Evolutionary conservation across 2,797 vertebrate genomes (phyloP), one percentile per base, ranked within the genome.

Genomic region (Tamandua tetradactyla): DNA sequence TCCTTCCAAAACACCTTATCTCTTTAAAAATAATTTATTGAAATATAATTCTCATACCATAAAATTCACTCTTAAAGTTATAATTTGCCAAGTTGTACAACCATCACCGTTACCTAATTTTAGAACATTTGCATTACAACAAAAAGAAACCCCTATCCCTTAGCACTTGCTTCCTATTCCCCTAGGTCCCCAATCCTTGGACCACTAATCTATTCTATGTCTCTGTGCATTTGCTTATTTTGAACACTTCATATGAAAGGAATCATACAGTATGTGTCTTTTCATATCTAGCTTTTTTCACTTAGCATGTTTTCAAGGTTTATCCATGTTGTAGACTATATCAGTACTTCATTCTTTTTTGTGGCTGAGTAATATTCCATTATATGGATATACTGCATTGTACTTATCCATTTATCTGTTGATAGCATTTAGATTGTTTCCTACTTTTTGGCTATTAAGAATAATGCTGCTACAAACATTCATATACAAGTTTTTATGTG

Each of bases 21-120:
- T 95, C n/a, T 83, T 57, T 84, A 23, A 66, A 87, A 93, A 86
- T 86, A 92, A 47, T 49, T 85, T 78, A 80, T 81, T 86, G 57
- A 94, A 87, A 93, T 52, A 71, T 35, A 95, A 94, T 88, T 81
- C n/a, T 75, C 22, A 89, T 72, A 37, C 20, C 71, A 78, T 42
- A 91, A 75, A 66, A 92, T 82, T 90, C 12, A 80, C 18, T 83
- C 68, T n/a, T n/a, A n/a, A n/a, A n/a, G n/a, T n/a, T n/a, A n/a
- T n/a, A n/a, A n/a, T n/a, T n/a, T n/a, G n/a, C n/a, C 44, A 42
- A 92, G n/a, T 89, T 82, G 3, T 80, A 27, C 35, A 81, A 27
- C 55, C 27, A 62, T 80, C 37, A 76, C 25, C 17, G 75, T 30
- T 71, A 10, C 42, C 68, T 83, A 74, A 72, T 64, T 78, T 52